Conservation (phyloP, 2,888 invertebrate species). For the Osedax frankpressi region DNA sequence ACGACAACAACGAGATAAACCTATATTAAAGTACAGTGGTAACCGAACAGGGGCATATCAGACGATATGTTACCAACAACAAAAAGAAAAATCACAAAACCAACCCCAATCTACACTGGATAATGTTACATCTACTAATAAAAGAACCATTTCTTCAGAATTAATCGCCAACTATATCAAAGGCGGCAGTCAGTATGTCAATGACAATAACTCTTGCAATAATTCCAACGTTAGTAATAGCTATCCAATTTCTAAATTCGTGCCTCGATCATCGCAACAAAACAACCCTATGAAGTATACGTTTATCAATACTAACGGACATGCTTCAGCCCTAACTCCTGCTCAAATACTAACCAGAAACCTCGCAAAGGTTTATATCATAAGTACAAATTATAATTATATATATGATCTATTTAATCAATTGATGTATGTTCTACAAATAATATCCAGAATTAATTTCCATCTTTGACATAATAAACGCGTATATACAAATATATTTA, state of each 20-base stretch:
- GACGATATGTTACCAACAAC: not conserved
- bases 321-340: not conserved
- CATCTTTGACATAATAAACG: no score
- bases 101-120: not conserved
- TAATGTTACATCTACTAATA: not conserved
- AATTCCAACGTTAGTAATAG: not conserved
- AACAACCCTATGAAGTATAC: not conserved
- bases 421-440: no score
- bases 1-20: constrained; percentile 33
- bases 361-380: not conserved
- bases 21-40: constrained; percentile 31
- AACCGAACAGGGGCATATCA: not conserved
- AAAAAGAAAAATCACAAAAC: not conserved
- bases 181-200: not conserved
- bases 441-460: no score
- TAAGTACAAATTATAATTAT: no score
- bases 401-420: no score
- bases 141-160: not conserved
- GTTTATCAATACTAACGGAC: not conserved
- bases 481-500: no score
- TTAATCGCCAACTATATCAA: not conserved
- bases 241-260: not conserved
- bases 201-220: not conserved
- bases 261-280: not conserved
- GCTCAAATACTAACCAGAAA: constrained; percentile 7